These are phyloP conservation scores for Otocyon megalotis DNA, from an alignment of 2,113 vertebrate species.

Conservation along the genomic window DNA sequence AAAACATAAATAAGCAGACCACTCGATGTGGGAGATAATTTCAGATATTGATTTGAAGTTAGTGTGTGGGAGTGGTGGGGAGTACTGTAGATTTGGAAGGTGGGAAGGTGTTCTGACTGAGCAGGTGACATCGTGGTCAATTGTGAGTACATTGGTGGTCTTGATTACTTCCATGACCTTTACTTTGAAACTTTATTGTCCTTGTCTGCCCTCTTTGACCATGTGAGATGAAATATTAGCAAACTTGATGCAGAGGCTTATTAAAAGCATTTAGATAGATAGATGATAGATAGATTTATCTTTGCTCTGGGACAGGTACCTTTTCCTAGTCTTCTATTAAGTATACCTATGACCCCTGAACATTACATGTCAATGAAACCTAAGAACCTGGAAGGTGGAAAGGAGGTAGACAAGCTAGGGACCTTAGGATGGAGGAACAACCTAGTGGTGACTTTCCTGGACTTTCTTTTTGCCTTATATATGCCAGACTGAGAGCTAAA, in stretches of 20 bases:
- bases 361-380: not conserved
- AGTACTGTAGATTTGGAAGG: not conserved
- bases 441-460: not conserved
- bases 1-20: not conserved
- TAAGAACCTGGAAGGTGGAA: not conserved
- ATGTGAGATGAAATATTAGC: not conserved
- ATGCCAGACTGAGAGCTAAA: not conserved
- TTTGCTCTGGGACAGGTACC: not conserved
- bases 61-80: not conserved
- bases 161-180: not conserved
- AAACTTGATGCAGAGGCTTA: not conserved
- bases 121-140: too few relatives aligned
- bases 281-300: not conserved
- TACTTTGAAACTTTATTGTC: not conserved
- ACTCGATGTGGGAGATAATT: not conserved
- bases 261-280: not conserved
- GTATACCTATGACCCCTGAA: not conserved
- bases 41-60: not conserved
- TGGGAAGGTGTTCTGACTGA: not conserved
- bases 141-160: accelerated
- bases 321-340: not conserved
- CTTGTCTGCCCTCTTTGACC: not conserved
- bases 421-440: too few relatives aligned
- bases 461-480: not conserved
- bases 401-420: not conserved